phyloP scores from a whole-genome alignment of 2,113 vertebrate species.

The Apteryx mantelli region DNA sequence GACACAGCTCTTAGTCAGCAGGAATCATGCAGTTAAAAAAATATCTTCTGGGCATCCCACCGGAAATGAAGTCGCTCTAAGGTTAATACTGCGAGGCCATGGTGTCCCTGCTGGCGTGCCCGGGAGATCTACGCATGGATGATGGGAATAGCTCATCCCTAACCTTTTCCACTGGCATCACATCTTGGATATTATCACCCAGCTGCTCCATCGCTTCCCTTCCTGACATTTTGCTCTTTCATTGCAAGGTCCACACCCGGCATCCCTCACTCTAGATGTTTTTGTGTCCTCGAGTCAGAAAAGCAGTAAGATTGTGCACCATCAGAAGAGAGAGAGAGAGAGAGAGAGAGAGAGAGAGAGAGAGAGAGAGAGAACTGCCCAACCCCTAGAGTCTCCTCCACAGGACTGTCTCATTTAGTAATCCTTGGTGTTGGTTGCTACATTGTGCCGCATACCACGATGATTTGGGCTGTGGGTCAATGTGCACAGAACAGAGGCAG shows the following conservation, averaged over 20 bases:
- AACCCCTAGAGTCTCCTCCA: background rate
- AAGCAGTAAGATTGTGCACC: background rate
- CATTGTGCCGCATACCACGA: conserved; percentile 31
- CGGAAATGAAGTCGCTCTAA: background rate
- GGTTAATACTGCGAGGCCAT: background rate
- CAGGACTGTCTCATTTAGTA: background rate
- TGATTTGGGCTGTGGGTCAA: background rate
- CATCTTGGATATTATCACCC: background rate
- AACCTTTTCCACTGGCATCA: background rate
- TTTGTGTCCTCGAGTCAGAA: background rate
- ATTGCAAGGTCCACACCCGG: background rate
- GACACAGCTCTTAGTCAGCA: conserved; percentile 34
- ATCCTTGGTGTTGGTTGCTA: conserved; percentile 17
- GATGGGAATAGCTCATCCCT: background rate
- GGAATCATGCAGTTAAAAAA: conserved; percentile 32
- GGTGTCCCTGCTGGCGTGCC: background rate
- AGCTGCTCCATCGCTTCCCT: background rate
- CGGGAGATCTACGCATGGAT: background rate
- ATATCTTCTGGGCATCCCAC: background rate
- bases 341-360: background rate
- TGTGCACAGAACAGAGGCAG: background rate
- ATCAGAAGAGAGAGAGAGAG: background rate
- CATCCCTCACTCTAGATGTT: background rate
- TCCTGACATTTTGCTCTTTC: background rate
- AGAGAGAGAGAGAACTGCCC: background rate